A percentile compares a stretch with the other conserved stretches of the same genome.
These are phyloP conservation scores for Dicycla oo DNA, from an alignment of 2,888 invertebrate species.

Conservation along the genomic window DNA sequence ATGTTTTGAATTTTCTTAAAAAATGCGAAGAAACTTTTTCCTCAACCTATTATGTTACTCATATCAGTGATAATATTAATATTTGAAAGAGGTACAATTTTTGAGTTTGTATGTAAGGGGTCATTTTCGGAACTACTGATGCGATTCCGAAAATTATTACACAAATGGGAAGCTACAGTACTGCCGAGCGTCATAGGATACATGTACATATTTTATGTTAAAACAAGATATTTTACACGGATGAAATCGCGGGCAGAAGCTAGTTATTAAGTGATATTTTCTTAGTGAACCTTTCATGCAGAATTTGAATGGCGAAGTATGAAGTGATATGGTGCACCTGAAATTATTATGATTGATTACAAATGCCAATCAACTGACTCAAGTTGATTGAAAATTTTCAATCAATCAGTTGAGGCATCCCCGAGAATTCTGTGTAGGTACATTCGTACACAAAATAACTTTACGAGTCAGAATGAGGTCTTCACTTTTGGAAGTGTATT, in stretches of 20 bases:
- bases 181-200: not conserved
- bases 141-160: too few relatives aligned
- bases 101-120: not conserved
- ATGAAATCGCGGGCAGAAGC: not conserved
- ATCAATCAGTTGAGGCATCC: not conserved
- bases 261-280: not conserved
- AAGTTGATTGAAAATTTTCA: conserved; percentile 14
- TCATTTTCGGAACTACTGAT: not conserved
- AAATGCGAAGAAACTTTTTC: too few relatives aligned
- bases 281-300: not conserved
- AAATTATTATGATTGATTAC: conserved; percentile 15
- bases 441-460: not conserved
- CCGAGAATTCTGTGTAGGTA: conserved; percentile 2
- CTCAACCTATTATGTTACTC: too few relatives aligned
- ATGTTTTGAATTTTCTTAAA: too few relatives aligned
- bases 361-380: conserved; percentile 20
- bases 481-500: not conserved
- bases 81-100: not conserved
- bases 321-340: not conserved
- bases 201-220: not conserved
- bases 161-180: not conserved
- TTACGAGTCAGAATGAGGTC: not conserved
- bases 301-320: not conserved
- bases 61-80: not conserved
- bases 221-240: not conserved